These are phyloP conservation scores for Pomacea canaliculata DNA, from an alignment of 2,888 invertebrate species.

Conservation along the genomic window DNA sequence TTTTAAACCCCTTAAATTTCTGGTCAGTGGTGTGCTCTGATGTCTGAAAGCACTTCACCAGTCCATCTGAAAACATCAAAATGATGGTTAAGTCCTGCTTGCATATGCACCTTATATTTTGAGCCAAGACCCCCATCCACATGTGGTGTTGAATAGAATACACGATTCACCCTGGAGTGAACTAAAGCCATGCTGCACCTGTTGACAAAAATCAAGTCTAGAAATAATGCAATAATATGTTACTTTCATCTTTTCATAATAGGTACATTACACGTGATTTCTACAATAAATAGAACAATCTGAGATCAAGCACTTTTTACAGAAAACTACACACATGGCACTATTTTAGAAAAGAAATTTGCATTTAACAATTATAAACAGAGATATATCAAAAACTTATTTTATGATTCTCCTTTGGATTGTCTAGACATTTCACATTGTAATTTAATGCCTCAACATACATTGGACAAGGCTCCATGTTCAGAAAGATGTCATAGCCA, in stretches of 20 bases:
- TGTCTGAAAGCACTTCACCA: too few relatives aligned
- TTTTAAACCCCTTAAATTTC: too few relatives aligned
- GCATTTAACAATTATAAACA: background rate
- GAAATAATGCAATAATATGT: background rate
- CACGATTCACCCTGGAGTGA: constrained; percentile 86
- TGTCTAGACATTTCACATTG: too few relatives aligned
- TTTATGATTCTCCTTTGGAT: too few relatives aligned
- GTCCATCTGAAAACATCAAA: constrained; percentile 81
- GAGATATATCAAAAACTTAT: too few relatives aligned
- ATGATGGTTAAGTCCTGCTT: constrained; percentile 88
- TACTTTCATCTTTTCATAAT: background rate
- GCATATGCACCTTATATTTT: constrained; percentile 81
- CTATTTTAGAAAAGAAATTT: background rate
- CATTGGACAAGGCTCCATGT: constrained; percentile 92
- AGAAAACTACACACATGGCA: background rate
- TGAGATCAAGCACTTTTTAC: background rate
- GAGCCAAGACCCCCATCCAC: constrained; percentile 81
- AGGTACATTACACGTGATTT: background rate
- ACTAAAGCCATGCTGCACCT: constrained; percentile 92
- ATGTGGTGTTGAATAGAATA: constrained; percentile 79
- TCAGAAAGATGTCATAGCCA: constrained; percentile 85
- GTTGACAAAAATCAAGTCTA: constrained; percentile 29
- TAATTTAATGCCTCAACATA: constrained; percentile 43
- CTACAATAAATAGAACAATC: background rate
- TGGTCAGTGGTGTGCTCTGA: too few relatives aligned